A percentile compares a stretch with the other conserved stretches of the same genome.
These are phyloP conservation scores for Aythya baeri DNA, from an alignment of 2,113 vertebrate species.

Conservation along the genomic window DNA sequence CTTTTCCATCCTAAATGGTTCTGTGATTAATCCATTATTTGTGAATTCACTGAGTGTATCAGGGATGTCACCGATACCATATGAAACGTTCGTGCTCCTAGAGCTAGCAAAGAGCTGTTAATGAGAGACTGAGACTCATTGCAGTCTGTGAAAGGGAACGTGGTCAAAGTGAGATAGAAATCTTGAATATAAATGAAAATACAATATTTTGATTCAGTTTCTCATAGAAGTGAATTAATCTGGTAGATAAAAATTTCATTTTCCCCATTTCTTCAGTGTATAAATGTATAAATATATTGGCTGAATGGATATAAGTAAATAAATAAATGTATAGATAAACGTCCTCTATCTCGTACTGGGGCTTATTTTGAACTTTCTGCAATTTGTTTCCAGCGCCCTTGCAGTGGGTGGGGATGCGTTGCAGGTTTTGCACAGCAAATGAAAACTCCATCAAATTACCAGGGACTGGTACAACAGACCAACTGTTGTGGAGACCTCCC, in stretches of 20 bases:
- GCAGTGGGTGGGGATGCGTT: neutral
- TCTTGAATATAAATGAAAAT: neutral
- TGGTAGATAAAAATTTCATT: neutral
- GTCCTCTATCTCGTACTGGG: neutral
- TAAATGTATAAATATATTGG: too few species aligned
- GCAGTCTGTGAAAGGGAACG: neutral
- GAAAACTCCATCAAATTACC: neutral
- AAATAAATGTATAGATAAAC: too few species aligned
- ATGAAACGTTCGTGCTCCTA: neutral
- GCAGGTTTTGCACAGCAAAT: neutral
- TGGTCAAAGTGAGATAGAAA: neutral
- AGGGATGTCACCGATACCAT: too few species aligned
- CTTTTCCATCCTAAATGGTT: too few species aligned
- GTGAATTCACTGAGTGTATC: neutral
- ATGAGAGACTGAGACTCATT: neutral
- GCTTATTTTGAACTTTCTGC: too few species aligned
- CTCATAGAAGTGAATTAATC: neutral
- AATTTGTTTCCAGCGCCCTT: neutral
- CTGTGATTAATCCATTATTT: neutral
- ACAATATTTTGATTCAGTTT: rapidly evolving
- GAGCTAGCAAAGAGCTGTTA: neutral
- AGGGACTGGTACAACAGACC: neutral
- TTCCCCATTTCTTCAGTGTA: neutral
- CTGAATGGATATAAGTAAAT: too few species aligned
- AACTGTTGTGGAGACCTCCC: neutral